These are phyloP conservation scores for Drosophila littoralis DNA, from an alignment of 1,140 invertebrate species.

Conservation along the genomic window DNA sequence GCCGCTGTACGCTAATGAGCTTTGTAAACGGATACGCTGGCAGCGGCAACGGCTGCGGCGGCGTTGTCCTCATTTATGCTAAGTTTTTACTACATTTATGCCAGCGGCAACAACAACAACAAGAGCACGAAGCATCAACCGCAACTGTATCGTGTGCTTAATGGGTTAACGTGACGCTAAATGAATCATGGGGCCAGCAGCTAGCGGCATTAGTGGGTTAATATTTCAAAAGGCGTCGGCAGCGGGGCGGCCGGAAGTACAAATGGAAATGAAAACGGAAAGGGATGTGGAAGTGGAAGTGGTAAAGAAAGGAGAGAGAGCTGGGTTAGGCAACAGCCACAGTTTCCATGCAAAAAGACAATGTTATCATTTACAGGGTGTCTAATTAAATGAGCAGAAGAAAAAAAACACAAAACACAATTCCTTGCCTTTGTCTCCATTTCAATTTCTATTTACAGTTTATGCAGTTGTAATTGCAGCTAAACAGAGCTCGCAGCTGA, in stretches of 20 bases:
- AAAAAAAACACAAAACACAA: too few species aligned
- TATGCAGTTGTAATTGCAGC: slow-evolving; percentile 40
- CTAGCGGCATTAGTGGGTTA: slow-evolving; percentile 69
- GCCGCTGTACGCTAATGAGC: slow-evolving; percentile 62
- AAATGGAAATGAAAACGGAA: slow-evolving; percentile 44
- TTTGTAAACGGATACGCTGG: slow-evolving; percentile 75
- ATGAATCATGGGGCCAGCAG: slow-evolving; percentile 69
- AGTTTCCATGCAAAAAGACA: slow-evolving; percentile 48
- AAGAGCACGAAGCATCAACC: slow-evolving; percentile 1
- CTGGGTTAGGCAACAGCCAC: slow-evolving; percentile 10
- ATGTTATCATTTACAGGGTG: slow-evolving; percentile 45
- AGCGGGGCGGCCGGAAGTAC: slow-evolving; percentile 32
- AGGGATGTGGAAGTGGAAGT: neutral
- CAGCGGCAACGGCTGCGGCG: slow-evolving; percentile 6
- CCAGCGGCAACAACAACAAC: slow-evolving; percentile 32
- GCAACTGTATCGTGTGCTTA: slow-evolving; percentile 70
- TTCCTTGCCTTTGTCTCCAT: neutral
- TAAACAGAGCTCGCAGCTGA: slow-evolving; percentile 28
- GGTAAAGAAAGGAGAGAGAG: neutral
- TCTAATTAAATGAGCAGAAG: slow-evolving; percentile 62
- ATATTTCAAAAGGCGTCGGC: slow-evolving; percentile 53
- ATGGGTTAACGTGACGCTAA: slow-evolving; percentile 81
- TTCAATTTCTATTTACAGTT: slow-evolving; percentile 31
- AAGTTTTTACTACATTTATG: slow-evolving; percentile 70
- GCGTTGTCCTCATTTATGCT: slow-evolving; percentile 73